Conservation (phyloP, 1,140 invertebrate species). For the Bombus waltoni region DNA sequence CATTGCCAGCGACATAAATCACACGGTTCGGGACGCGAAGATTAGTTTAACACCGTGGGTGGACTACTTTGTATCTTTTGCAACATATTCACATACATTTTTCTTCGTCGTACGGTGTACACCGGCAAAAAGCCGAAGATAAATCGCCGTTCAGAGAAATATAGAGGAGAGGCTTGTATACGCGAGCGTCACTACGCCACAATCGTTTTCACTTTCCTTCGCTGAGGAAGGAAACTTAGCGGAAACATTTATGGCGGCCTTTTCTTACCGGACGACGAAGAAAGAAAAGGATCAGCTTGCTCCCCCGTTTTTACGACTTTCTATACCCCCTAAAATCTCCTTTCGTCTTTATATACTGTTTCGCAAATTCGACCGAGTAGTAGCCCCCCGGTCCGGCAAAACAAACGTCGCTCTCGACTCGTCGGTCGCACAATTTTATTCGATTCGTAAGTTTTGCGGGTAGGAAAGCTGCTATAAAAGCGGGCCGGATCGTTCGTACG, state of each 20-base stretch:
- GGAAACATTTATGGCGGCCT: conserved; percentile 46
- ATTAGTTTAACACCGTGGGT: conserved; percentile 53
- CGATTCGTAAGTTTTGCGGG: conserved; percentile 7
- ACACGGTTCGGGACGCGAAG: conserved; percentile 22
- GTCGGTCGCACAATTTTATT: conserved; percentile 16
- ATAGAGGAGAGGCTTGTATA: conserved; percentile 41
- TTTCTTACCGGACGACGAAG: not conserved
- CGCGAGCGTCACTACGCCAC: not conserved
- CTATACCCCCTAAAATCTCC: conserved; percentile 11
- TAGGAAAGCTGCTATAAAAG: conserved; percentile 17
- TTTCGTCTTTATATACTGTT: conserved; percentile 3
- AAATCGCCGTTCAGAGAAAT: conserved; percentile 60
- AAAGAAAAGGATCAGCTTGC: conserved; percentile 17
- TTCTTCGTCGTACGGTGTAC: conserved; percentile 32
- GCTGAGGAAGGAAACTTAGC: not conserved
- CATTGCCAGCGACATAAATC: conserved; percentile 60
- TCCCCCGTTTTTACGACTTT: conserved; percentile 56
- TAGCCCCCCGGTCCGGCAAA: not conserved
- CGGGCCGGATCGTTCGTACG: not conserved
- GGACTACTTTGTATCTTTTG: conserved; percentile 45
- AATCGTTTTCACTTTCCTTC: conserved; percentile 38
- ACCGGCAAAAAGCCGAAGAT: conserved; percentile 49
- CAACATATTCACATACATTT: conserved; percentile 62
- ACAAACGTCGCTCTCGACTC: conserved; percentile 30
- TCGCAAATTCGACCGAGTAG: conserved; percentile 47